Conservation (phyloP, 2,113 vertebrate species). For the Protobothrops mucrosquamatus region DNA sequence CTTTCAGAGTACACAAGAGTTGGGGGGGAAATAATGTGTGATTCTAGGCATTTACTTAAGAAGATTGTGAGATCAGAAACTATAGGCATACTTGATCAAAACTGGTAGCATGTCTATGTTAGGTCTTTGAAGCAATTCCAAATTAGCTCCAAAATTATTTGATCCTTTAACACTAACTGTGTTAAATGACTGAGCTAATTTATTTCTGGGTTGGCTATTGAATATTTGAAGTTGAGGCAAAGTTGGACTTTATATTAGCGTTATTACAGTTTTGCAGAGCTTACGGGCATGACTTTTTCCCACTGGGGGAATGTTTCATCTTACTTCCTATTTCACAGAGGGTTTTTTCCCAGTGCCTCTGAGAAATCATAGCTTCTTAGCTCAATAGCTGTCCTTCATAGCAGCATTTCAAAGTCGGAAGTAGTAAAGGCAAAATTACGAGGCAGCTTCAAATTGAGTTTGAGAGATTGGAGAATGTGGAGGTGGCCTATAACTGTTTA, state of each 20-base stretch:
- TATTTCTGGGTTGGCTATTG: not conserved
- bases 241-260: not conserved
- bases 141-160: not conserved
- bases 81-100: not conserved
- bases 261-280: not conserved
- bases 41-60: not conserved
- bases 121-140: not conserved
- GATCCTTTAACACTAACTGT: not conserved
- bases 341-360: not conserved
- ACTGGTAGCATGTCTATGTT: not conserved
- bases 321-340: not conserved
- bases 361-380: not conserved
- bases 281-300: not conserved
- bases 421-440: not conserved
- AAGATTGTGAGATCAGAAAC: not conserved
- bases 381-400: not conserved
- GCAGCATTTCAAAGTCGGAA: not conserved
- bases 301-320: not conserved
- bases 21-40: not conserved
- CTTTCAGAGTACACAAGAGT: not conserved
- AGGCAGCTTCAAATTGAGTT: not conserved
- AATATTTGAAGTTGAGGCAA: not conserved
- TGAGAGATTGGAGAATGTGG: not conserved
- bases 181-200: not conserved
- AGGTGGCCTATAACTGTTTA: not conserved